A percentile compares a stretch with the other conserved stretches of the same genome.
phyloP scores from a whole-genome alignment of 2,797 vertebrate genomes.

The Poecilia picta region DNA sequence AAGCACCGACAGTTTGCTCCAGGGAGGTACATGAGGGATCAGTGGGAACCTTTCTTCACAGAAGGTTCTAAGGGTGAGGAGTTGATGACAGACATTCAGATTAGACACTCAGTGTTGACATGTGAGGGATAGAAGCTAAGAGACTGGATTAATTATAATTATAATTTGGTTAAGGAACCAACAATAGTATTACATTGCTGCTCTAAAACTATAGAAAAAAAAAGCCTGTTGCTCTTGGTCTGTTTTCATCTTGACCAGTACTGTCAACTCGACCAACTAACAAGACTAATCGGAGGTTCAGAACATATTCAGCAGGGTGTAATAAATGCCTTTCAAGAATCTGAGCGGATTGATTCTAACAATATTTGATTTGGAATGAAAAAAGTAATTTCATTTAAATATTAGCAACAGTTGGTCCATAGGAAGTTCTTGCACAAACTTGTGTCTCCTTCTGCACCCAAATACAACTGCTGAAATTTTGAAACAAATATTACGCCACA shows the following conservation, averaged over 20 bases:
- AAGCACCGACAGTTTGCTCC: background rate
- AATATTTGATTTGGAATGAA: background rate
- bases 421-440: slow-evolving; percentile 10
- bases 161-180: background rate
- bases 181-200: background rate
- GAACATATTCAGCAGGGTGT: background rate
- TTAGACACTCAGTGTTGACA: background rate
- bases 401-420: slow-evolving; percentile 8
- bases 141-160: background rate
- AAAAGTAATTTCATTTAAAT: background rate
- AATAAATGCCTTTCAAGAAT: background rate
- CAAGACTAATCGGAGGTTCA: background rate
- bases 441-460: background rate
- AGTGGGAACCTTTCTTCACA: background rate
- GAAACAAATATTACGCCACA: background rate
- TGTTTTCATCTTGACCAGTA: background rate
- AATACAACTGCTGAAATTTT: background rate
- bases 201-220: background rate
- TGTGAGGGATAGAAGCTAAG: background rate
- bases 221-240: background rate
- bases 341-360: background rate
- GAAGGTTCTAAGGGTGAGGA: background rate
- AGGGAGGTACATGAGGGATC: background rate
- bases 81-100: background rate
- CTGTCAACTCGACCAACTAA: background rate